Conservation (phyloP, 2,797 vertebrate species). For the Salmo trutta region DNA sequence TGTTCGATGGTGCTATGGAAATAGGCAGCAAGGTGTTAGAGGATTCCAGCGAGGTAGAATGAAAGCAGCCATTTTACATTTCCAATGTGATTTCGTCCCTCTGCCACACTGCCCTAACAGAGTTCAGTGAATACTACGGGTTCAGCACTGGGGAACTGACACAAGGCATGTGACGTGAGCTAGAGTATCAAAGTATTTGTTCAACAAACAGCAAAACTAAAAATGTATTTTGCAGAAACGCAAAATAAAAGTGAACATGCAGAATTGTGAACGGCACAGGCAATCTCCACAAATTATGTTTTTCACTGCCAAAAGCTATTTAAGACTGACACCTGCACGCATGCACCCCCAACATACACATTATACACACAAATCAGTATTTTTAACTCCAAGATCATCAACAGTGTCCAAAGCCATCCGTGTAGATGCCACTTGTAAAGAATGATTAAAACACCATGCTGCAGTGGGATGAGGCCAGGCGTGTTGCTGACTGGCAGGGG, state of each 20-base stretch:
- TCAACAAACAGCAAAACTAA: neutral
- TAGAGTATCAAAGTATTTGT: neutral
- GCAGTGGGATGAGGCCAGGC: neutral
- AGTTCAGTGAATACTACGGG: neutral
- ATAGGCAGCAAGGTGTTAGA: conserved; percentile 19
- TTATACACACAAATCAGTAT: too few species aligned
- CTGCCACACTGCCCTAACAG: neutral
- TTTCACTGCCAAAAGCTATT: neutral
- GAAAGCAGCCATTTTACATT: neutral
- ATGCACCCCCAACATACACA: neutral
- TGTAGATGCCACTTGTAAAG: neutral
- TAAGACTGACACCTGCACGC: neutral
- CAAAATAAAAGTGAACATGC: neutral
- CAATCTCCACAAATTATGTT: neutral
- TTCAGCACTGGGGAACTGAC: neutral
- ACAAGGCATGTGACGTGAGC: neutral
- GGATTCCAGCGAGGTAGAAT: neutral
- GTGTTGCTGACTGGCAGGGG: neutral
- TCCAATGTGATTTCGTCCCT: neutral
- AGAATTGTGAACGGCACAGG: neutral
- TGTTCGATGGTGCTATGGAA: conserved; percentile 18
- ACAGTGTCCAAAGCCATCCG: neutral
- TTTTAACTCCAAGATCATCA: too few species aligned
- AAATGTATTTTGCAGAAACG: neutral
- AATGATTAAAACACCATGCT: conserved; percentile 3